Base-by-base conservation (phyloP, 2,888 invertebrate genomes). In the Sphaerophoria taeniata region DNA sequence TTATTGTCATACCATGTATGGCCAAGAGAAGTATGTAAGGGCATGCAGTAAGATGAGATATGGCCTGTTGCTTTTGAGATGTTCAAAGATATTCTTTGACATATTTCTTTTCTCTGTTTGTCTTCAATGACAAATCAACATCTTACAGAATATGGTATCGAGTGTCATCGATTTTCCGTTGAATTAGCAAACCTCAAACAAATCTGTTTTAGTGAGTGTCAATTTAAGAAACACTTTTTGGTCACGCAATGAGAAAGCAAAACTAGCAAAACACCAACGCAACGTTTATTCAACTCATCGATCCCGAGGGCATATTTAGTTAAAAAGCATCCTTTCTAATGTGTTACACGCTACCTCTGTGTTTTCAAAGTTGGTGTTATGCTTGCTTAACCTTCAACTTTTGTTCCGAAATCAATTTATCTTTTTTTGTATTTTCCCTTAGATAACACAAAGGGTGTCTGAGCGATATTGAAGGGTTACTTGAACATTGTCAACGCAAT, bases 131-230 rank as follows among this genome's bases (percentile, higher is more conserved):
- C 24, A 24, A 24, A 24, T 24, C 24, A 24, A n/a, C n/a, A n/a
- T n/a, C 14, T 49, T 16, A 14, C 6, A 16, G 49, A 49, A 49
- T 3, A 16, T 2, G 6, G 3, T 9, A 3, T 43, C 6, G 6
- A 24, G 14, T 6, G n/a, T 6, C 31, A 11, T 24, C 16, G 61
- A 79, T 79, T 79, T 84, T 45, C 67, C 58, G 75, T 76, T 33
- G 39, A 39, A 24, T 47, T 60, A 63, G 56, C 9, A 84, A 71
- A 34, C 76, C 67, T 67, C 55, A 24, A 34, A 60, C 31, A 61
- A 80, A 80, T 80, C 79, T 55, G 75, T 75, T 69, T 75, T 56
- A 84, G 80, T 80, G 63, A 84, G 84, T 80, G 84, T 55, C 75
- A 61, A 72, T 75, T 79, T 71, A 55, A 45, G 47, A 14, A 79